A percentile compares a stretch with the other conserved stretches of the same genome.
phyloP scores from a whole-genome alignment of 2,113 vertebrate genomes.

The Sardina pilchardus region DNA sequence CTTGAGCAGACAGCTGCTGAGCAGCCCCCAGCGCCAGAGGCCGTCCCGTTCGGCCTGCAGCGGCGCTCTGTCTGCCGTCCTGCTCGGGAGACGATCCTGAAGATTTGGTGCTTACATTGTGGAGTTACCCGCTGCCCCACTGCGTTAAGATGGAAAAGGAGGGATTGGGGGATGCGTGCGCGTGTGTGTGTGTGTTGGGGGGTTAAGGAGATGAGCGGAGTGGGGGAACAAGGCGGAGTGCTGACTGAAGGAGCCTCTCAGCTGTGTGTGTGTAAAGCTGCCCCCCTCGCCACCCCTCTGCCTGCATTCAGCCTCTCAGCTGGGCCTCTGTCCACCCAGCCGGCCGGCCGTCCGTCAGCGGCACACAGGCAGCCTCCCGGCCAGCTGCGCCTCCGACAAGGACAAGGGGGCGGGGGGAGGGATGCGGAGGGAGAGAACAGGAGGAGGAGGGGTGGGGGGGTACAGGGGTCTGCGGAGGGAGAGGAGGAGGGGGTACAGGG shows the following conservation, averaged over 20 bases:
- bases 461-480: not conserved
- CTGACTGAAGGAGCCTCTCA: not conserved
- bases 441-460: not conserved
- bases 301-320: slow-evolving; percentile 53
- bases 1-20: not conserved
- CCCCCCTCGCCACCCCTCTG: not conserved
- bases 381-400: slow-evolving; percentile 19
- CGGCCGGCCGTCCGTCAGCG: slow-evolving; percentile 68
- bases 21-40: not conserved
- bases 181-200: slow-evolving; percentile 26
- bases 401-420: slow-evolving; percentile 4
- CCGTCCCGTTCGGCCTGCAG: not conserved
- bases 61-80: not conserved
- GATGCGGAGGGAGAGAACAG: not conserved
- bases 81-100: not conserved
- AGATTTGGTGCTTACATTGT: not conserved
- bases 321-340: slow-evolving; percentile 66
- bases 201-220: not conserved
- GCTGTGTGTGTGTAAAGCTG: not conserved
- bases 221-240: not conserved
- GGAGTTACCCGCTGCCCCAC: not conserved
- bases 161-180: not conserved
- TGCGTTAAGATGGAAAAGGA: not conserved
- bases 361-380: slow-evolving; percentile 51
- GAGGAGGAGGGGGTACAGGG: not conserved